A percentile compares a stretch with the other conserved stretches of the same genome.
Conservation (phyloP, 2,797 vertebrate species). For the Acipenser oxyrinchus region DNA sequence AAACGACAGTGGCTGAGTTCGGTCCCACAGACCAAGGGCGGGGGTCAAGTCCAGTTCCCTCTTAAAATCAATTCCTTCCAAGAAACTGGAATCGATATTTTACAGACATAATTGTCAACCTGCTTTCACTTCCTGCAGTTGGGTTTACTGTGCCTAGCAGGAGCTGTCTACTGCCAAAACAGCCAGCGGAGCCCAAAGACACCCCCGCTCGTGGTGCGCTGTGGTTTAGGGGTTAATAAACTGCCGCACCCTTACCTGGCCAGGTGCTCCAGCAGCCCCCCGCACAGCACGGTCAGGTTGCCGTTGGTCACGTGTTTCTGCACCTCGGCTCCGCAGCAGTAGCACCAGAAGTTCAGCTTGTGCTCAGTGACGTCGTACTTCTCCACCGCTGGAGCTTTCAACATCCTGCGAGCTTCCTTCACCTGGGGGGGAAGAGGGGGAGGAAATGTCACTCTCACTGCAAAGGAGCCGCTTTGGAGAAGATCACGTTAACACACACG, state of each 20-base stretch:
- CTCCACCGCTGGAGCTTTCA: constrained; percentile 60
- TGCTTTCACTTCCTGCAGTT: too few species aligned
- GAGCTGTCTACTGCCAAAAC: neutral
- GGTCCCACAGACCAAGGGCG: too few species aligned
- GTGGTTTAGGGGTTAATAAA: neutral
- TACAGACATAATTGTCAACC: too few species aligned
- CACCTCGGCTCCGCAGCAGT: constrained; percentile 69
- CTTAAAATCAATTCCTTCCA: neutral
- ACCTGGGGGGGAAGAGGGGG: constrained; percentile 45
- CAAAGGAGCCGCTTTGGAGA: neutral
- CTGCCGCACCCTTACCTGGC: constrained; percentile 55
- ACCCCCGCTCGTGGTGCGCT: neutral
- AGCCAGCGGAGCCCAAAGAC: neutral
- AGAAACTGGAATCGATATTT: neutral
- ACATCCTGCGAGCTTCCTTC: constrained; percentile 65
- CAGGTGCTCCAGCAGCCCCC: constrained; percentile 78
- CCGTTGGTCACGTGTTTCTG: constrained; percentile 63
- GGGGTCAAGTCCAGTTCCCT: too few species aligned
- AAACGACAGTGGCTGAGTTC: neutral
- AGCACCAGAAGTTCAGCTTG: constrained; percentile 73
- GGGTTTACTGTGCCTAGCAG: neutral
- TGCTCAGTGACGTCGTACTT: constrained; percentile 59
- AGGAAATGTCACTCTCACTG: neutral
- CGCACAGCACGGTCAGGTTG: constrained; percentile 62
- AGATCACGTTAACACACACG: neutral